Evolutionary conservation across 2,113 vertebrate species (phyloP).

Genomic region (Colossoma macropomum): DNA sequence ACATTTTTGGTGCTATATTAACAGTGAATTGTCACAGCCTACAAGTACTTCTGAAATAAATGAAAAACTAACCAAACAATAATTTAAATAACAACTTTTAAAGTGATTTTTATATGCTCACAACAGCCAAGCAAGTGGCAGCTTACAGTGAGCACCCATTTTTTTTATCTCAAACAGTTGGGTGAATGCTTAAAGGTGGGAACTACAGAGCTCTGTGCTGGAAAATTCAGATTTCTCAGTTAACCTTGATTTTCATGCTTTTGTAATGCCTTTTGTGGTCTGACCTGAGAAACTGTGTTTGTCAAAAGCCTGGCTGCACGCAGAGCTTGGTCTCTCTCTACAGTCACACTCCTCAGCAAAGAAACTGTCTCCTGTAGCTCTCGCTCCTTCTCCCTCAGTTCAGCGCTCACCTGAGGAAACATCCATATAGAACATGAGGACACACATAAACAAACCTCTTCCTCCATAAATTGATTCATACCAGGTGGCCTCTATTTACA

Average conservation of each 20-base stretch:
- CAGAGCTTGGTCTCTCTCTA: conserved; percentile 74
- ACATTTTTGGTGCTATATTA: too few species aligned
- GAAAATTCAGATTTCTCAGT: too few species aligned
- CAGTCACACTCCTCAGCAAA: conserved; percentile 64
- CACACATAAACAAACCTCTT: neutral
- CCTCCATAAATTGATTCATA: neutral
- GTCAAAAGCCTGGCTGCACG: conserved; percentile 29
- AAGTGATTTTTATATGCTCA: neutral
- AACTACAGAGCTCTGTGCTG: too few species aligned
- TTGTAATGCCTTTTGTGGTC: neutral
- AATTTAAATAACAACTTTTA: too few species aligned
- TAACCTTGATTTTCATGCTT: neutral
- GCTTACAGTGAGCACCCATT: too few species aligned
- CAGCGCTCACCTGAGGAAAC: conserved; percentile 58
- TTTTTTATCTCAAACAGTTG: too few species aligned
- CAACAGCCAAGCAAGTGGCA: too few species aligned
- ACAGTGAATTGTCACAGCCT: too few species aligned
- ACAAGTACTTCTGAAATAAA: too few species aligned
- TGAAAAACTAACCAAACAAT: too few species aligned
- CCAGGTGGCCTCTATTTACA: neutral
- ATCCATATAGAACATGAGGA: too few species aligned
- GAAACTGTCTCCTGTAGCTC: conserved; percentile 67
- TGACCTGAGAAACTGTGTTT: conserved; percentile 41
- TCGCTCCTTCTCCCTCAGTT: conserved; percentile 74
- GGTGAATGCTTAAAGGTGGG: too few species aligned